These are phyloP conservation scores for Erythrocebus patas DNA, from an alignment of 2,113 vertebrate species.

Conservation along the genomic window DNA sequence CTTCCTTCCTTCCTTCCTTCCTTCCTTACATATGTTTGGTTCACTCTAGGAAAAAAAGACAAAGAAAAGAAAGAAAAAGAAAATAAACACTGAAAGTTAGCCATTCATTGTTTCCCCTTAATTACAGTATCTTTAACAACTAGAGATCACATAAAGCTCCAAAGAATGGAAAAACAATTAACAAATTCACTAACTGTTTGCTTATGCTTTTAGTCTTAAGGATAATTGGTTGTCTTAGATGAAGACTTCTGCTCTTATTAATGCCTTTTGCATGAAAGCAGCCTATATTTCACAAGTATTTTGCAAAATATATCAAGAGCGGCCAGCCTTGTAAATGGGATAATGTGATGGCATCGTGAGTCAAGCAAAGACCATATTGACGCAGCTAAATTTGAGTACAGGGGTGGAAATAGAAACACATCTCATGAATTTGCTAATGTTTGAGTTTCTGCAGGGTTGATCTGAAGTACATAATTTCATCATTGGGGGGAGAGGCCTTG, in stretches of 20 bases:
- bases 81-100: background rate
- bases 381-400: accelerated
- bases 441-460: accelerated
- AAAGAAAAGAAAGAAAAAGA: background rate
- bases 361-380: accelerated
- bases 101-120: background rate
- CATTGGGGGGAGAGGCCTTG: accelerated
- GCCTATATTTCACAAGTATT: background rate
- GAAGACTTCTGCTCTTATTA: background rate
- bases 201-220: background rate
- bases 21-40: background rate
- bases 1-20: background rate
- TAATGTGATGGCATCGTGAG: accelerated
- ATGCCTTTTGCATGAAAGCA: background rate
- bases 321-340: background rate
- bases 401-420: accelerated
- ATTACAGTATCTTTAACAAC: background rate
- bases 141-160: background rate
- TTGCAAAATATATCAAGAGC: too few relatives aligned
- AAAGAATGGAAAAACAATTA: background rate
- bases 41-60: background rate
- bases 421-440: too few relatives aligned
- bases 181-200: background rate
- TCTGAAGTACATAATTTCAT: background rate
- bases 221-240: background rate